phyloP scores from a whole-genome alignment of 2,797 vertebrate genomes.

The Molothrus aeneus region DNA sequence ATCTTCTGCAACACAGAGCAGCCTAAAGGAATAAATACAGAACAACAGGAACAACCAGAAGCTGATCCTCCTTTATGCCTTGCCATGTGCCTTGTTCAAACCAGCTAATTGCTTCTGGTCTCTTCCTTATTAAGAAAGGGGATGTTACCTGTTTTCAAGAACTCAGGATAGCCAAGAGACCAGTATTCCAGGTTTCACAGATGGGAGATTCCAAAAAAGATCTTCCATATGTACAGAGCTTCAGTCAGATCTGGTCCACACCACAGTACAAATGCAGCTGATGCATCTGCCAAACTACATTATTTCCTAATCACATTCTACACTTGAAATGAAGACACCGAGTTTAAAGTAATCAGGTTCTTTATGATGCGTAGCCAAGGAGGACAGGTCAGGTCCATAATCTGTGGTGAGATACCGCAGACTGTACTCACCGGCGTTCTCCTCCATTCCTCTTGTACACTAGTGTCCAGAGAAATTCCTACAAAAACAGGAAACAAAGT shows the following conservation, averaged over 20 bases:
- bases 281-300: neutral
- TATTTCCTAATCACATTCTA: neutral
- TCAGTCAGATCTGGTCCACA: neutral
- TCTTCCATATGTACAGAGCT: neutral
- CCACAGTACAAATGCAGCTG: neutral
- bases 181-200: neutral
- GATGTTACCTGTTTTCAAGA: neutral
- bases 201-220: neutral
- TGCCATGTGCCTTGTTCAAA: neutral
- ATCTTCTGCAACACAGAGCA: neutral
- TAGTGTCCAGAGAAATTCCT: neutral
- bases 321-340: neutral
- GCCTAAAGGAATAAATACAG: neutral
- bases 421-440: slow-evolving; percentile 29
- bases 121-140: neutral
- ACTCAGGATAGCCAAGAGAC: neutral
- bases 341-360: neutral
- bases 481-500: slow-evolving; percentile 18
- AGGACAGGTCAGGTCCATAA: neutral
- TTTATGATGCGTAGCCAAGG: neutral
- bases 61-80: neutral
- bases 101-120: neutral
- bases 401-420: neutral
- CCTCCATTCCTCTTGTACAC: slow-evolving; percentile 42
- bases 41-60: neutral